A percentile compares a stretch with the other conserved stretches of the same genome.
Conservation (phyloP, 1,140 invertebrate species). For the Lerema accius region DNA sequence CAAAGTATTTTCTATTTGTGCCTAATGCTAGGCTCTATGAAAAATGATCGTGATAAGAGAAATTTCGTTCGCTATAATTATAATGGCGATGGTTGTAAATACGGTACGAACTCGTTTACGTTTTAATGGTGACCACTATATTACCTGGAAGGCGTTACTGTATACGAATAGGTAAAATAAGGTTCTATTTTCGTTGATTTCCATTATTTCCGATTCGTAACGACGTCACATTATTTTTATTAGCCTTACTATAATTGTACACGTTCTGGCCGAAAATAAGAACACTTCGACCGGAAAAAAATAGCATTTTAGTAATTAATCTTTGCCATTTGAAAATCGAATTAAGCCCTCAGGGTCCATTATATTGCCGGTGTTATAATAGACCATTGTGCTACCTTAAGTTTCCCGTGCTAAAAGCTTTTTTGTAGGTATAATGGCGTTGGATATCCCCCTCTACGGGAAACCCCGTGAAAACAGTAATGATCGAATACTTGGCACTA, state of each 20-base stretch:
- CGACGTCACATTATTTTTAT: conserved; percentile 34
- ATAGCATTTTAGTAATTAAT: conserved; percentile 21
- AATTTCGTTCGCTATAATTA: conserved; percentile 73
- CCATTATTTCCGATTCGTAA: conserved; percentile 26
- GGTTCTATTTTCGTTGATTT: conserved; percentile 20
- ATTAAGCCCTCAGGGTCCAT: conserved; percentile 4
- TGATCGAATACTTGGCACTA: conserved; percentile 38
- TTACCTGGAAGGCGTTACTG: conserved; percentile 59
- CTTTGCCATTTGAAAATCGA: conserved; percentile 14
- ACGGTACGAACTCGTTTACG: conserved; percentile 63
- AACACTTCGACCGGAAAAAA: conserved; percentile 31
- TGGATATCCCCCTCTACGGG: not conserved
- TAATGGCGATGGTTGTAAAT: conserved; percentile 70
- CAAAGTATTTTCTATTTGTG: conserved; percentile 53
- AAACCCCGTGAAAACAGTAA: conserved; percentile 35
- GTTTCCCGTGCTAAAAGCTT: conserved; percentile 14
- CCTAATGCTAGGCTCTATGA: conserved; percentile 67
- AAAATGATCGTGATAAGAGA: conserved; percentile 73
- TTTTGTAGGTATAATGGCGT: conserved; percentile 4
- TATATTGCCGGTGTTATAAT: conserved; percentile 16
- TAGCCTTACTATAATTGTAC: conserved; percentile 5
- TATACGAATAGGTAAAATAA: conserved; percentile 14
- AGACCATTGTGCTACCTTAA: conserved; percentile 15
- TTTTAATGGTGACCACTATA: conserved; percentile 76
- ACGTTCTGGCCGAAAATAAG: not conserved